phyloP scores from a whole-genome alignment of 1,140 invertebrate species.

The fruit fly (Drosophila melanogaster) region DNA sequence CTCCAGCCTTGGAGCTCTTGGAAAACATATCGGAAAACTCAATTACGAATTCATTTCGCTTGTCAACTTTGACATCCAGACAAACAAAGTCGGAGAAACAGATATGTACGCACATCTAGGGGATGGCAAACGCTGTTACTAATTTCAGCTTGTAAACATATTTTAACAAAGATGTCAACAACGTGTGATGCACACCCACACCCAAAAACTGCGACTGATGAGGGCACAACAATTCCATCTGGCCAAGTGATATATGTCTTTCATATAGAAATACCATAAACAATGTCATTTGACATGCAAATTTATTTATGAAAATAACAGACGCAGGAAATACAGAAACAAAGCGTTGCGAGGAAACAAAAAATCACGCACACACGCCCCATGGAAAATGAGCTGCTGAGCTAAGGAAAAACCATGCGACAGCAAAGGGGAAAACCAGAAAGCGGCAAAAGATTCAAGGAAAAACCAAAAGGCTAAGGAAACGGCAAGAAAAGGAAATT shows the following conservation, averaged over 20 bases:
- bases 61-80: constrained; percentile 67
- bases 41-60: constrained; percentile 83
- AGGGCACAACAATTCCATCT: constrained; percentile 39
- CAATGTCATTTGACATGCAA: constrained; percentile 83
- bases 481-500: constrained; percentile 60
- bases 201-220: constrained; percentile 35
- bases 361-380: constrained; percentile 70
- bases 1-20: constrained; percentile 15
- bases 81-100: constrained; percentile 42
- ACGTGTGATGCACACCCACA: constrained; percentile 55
- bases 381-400: constrained; percentile 74
- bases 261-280: constrained; percentile 81
- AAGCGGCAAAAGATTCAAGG: constrained; percentile 25
- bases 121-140: constrained; percentile 52
- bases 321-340: constrained; percentile 53
- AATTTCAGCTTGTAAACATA: constrained; percentile 82
- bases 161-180: constrained; percentile 83
- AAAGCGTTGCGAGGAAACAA: constrained; percentile 31
- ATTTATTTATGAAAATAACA: constrained; percentile 84
- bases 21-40: constrained; percentile 68
- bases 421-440: constrained; percentile 28
- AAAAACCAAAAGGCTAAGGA: constrained; percentile 17
- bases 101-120: constrained; percentile 12
- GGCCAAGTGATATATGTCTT: constrained; percentile 64
- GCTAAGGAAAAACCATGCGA: constrained; percentile 48